Base-by-base conservation (phyloP, 2,113 vertebrate species). In the Ptilonorhynchus violaceus region DNA sequence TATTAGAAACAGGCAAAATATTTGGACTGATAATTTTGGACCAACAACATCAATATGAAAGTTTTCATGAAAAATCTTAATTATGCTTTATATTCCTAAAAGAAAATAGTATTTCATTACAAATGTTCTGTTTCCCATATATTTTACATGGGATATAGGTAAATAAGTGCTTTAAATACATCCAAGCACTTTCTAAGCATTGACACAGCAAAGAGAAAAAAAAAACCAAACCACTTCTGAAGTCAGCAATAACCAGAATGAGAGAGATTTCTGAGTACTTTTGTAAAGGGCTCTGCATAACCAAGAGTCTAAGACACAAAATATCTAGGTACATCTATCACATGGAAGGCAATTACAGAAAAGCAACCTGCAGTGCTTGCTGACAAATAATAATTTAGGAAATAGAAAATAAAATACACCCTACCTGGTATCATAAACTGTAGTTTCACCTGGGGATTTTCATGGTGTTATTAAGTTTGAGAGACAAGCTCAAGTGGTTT, bases 341-440 rank as follows among this genome's bases (percentile, higher is more conserved):
- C 53, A 11, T 13, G 7, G 67, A 94, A 91, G 33, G 47, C 59
- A 91, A 88, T 91, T 86, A 88, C 82, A 88, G 76, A 84, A 92
- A 95, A 92, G 88, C 63, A 93, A 90, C 95, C 85, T 78, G 50
- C 44, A 96, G 68, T 67, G 33, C 53, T 92, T 83, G 31, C 85
- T 93, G 82, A 59, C 82, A 96, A 96, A 96, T 63, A 95, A 90
- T 84, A 81, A 94, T 95, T 94, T 93, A 86, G 76, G 68, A 95
- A 88, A 95, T 60, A 77, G 92, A 86, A 60, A 94, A 94, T 64
- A 93, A 96, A 97, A 92, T 78, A 70, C 37, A 88, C 15, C 50
- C 31, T 86, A 70, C 68, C 50, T 84, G 68, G 85, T 82, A 76
- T 78, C 70, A 62, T 89, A 95, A 95, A 85, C 75, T 89, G 56